Evolutionary conservation across 2,113 vertebrate genomes (phyloP).

Genomic region (Ailurus styani): DNA sequence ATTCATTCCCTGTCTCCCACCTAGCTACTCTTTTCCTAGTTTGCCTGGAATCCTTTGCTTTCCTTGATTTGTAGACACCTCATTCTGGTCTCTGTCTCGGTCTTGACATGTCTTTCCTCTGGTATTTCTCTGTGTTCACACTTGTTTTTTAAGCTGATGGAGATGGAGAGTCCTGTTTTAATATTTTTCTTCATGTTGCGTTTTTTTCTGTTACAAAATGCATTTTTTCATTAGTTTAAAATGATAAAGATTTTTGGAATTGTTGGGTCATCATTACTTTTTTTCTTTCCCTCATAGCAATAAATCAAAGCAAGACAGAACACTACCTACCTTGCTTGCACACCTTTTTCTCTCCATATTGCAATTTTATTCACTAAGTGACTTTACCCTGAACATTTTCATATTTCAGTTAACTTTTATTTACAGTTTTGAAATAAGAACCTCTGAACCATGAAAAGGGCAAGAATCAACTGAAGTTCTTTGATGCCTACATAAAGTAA

Average conservation of each 20-base stretch:
- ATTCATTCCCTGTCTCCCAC: neutral
- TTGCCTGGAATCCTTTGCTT: neutral
- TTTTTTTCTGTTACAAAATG: neutral
- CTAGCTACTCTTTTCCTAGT: neutral
- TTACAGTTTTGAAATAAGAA: constrained; percentile 45
- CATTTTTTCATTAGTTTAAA: neutral
- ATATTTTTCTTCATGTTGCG: neutral
- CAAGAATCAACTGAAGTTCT: neutral
- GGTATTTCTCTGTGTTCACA: neutral
- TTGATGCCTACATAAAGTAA: constrained; percentile 1
- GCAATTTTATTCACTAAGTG: neutral
- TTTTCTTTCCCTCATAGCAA: neutral
- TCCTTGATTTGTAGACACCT: neutral
- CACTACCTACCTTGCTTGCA: neutral
- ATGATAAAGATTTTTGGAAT: neutral
- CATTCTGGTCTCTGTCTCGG: neutral
- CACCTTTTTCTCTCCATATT: neutral
- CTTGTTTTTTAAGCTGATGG: neutral
- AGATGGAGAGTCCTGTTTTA: neutral
- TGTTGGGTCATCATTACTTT: neutral
- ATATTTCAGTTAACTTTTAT: constrained; percentile 45
- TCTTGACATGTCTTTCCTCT: neutral
- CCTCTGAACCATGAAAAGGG: constrained; percentile 26
- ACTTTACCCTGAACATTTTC: neutral
- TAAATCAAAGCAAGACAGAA: constrained; percentile 34